Base-by-base conservation (phyloP, 2,113 vertebrate species). In the Aplodontia rufa region DNA sequence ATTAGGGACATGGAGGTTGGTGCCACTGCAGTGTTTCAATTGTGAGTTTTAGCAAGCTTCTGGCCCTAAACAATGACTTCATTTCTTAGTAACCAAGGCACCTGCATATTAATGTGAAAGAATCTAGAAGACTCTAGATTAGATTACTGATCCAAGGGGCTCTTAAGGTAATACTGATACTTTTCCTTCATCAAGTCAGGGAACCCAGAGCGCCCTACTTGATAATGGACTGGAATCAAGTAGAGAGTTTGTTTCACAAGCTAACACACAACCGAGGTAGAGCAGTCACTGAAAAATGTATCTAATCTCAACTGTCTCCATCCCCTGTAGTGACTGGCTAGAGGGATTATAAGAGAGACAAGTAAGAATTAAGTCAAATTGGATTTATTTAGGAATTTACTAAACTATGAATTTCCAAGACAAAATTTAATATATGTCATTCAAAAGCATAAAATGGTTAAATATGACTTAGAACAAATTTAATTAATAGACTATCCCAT, bases 341-440 rank as follows among this genome's bases (percentile, higher is more conserved):
- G 82, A 74, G 28, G 11, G 17, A 95, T 76, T 84, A 32, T 64
- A 62, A 7, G 28, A 64, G 20, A 75, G 28, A 69, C 5, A 79
- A 78, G 12, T 45, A 96, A 87, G 24, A 79, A 71, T 69, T 86
- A 42, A 68, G 13, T 86, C 71, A 83, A 51, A 76, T 47, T 90
- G 37, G 13, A 75, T 85, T 87, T 62, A 91, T 83, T 90, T 89
- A 93, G n/a, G 24, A 91, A 93, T 80, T 87, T 83, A 45, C 22
- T 66, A 72, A 79, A 47, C 24, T n/a, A 6, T 37, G 28, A 85
- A 47, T 40, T 58, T 89, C 17, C 22, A 20, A 47, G 64, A 81
- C 62, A 84, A 87, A 95, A 87, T 66, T 83, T 79, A 75, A 30
- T 83, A 89, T 93, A 76, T 84, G 26, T 53, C 26, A 84, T 89